Percentiles rank a stretch among this genome's conserved stretches.
Conservation (phyloP, 2,888 invertebrate species). For the Parnassius orleans region DNA sequence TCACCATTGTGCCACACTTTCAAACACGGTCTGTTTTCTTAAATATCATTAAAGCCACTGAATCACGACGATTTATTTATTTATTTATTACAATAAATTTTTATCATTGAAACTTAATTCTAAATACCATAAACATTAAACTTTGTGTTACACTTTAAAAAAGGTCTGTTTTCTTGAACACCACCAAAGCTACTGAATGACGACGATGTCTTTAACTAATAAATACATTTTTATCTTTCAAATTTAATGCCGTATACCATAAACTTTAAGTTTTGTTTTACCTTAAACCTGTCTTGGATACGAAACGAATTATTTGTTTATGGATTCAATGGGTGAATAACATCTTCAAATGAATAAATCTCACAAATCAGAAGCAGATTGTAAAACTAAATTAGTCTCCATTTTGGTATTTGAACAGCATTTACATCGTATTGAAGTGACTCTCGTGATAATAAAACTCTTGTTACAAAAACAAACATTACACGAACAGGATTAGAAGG, state of each 20-base stretch:
- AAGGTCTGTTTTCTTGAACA: neutral
- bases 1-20: neutral
- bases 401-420: neutral
- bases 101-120: constrained; percentile 7
- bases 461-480: neutral
- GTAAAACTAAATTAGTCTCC: neutral
- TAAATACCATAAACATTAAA: constrained; percentile 4
- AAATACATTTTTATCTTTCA: constrained; percentile 1
- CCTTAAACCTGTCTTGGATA: neutral
- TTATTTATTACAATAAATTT: neutral
- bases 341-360: neutral
- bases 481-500: neutral
- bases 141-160: neutral
- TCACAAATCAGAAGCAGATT: neutral
- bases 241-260: constrained; percentile 2
- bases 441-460: neutral
- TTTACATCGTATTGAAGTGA: neutral
- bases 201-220: neutral
- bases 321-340: neutral
- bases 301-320: neutral
- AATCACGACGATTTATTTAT: neutral
- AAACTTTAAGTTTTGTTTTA: constrained; percentile 1
- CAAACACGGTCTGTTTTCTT: neutral
- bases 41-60: neutral
- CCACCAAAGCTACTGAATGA: neutral